Conservation (phyloP, 2,797 vertebrate genomes). For the Sebastes variabilis region DNA sequence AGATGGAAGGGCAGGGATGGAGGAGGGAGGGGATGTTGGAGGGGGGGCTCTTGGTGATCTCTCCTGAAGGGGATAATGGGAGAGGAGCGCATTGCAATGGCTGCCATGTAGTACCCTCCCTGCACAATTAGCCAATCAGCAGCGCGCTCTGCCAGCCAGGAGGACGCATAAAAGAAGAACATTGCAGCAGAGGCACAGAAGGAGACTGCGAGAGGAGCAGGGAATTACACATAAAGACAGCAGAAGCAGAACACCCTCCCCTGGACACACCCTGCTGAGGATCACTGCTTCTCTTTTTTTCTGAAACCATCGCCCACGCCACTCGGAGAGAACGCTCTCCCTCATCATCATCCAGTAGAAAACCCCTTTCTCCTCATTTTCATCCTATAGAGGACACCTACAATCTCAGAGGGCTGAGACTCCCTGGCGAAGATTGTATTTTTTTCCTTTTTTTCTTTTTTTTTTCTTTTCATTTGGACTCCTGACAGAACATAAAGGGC, state of each 20-base stretch:
- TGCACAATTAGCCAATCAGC: constrained; percentile 90
- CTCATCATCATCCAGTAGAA: constrained; percentile 83
- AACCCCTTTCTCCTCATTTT: constrained; percentile 84
- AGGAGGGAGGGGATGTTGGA: constrained; percentile 47
- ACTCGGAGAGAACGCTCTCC: constrained; percentile 85
- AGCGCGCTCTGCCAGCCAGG: constrained; percentile 82
- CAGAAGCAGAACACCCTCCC: constrained; percentile 84
- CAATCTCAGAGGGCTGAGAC: constrained; percentile 83
- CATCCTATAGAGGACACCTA: constrained; percentile 85
- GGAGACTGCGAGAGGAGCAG: constrained; percentile 85
- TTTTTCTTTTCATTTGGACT: constrained; percentile 80
- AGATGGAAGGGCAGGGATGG: constrained; percentile 79
- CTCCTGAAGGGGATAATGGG: constrained; percentile 87
- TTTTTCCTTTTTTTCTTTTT: constrained; percentile 81
- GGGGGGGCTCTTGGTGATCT: constrained; percentile 76
- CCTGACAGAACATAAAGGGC: constrained; percentile 56
- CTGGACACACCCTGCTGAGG: constrained; percentile 89
- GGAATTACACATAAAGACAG: constrained; percentile 84
- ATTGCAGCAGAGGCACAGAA: constrained; percentile 90
- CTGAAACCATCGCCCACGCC: constrained; percentile 85
- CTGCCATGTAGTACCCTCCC: constrained; percentile 88
- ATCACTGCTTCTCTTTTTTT: constrained; percentile 84
- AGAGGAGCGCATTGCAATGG: constrained; percentile 86
- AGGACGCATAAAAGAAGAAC: constrained; percentile 89
- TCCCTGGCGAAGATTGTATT: constrained; percentile 78